phyloP scores from a whole-genome alignment of 2,113 vertebrate genomes.

The Felis chaus region DNA sequence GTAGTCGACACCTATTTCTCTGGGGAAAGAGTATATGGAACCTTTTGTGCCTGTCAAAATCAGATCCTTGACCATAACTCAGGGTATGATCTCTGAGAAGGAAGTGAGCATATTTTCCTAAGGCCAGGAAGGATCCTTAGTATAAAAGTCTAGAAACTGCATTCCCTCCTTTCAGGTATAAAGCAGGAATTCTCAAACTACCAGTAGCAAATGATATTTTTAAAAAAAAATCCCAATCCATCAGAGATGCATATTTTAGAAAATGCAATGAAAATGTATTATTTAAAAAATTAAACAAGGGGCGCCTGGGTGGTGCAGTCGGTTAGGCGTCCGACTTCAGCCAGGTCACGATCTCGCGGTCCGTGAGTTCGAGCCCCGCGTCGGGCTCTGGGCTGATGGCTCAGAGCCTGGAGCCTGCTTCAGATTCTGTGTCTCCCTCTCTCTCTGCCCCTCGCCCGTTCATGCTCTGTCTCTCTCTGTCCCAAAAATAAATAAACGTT shows the following conservation, averaged over 20 bases:
- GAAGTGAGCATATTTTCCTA: background rate
- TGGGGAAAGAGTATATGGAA: background rate
- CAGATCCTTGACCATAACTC: background rate
- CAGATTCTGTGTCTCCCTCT: too few relatives aligned
- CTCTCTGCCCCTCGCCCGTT: too few relatives aligned
- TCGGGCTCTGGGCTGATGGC: too few relatives aligned
- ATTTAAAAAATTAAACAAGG: background rate
- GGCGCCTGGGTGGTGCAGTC: too few relatives aligned
- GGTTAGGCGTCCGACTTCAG: too few relatives aligned
- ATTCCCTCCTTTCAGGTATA: background rate
- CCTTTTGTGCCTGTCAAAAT: background rate
- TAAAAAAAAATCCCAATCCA: background rate
- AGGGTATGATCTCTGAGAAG: background rate
- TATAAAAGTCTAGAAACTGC: background rate
- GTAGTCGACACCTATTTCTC: too few relatives aligned
- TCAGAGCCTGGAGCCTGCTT: too few relatives aligned
- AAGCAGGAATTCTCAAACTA: background rate
- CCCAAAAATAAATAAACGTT: too few relatives aligned
- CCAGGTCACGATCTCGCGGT: too few relatives aligned
- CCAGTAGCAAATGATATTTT: background rate
- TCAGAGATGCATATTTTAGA: background rate
- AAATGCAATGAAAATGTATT: background rate
- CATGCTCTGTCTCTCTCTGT: too few relatives aligned
- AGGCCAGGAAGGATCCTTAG: too few relatives aligned
- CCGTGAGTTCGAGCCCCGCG: too few relatives aligned